Base-by-base conservation (phyloP, 2,113 vertebrate species). In the Vombatus ursinus region DNA sequence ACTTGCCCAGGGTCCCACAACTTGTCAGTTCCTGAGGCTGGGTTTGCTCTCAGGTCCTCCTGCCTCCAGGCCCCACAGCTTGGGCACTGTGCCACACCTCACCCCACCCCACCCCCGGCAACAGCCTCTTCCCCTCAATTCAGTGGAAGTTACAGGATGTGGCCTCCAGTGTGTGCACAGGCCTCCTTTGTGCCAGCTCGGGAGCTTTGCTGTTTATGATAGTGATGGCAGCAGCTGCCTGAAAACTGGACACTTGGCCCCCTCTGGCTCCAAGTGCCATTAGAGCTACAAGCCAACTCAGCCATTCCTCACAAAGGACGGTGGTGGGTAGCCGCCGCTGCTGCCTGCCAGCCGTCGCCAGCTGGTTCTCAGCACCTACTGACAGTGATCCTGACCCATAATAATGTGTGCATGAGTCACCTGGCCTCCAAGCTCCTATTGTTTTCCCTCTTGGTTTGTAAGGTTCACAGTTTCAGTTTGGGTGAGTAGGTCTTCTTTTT, bases 401-500 rank as follows among this genome's bases (percentile, higher is more conserved):
- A 16, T 22, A 37, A 68, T 12, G 57, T 68, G 61, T 3, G 3
- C 61, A 1, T 1, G 14, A 37, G 14, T 68, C 14, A 9, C 61
- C 31, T 12, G 3, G 61, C 61, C 61, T 68, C 61, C 61, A 68
- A 5, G 12, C 12, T 37, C 31, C 61, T 37, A 6, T 37, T 31
- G 28, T 31, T 61, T 61, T 61, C 57, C 28, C 57, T 37, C 61
- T 68, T 68, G 57, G 11, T 37, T 68, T 68, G 5, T 37, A 68
- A 68, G 57, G 31, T 37, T 68, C 57, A 28, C 54, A 11, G 9
- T 57, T 57, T 57, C 54, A 28, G 2, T 57, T 57, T 31, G 26
- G 93, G 50, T 53, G 91, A 50, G 68, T 92, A n/a, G 44, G 50
- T 44, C 49, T 8, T 94, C 50, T 89, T 96, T 97, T 68, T 68